Evolutionary conservation across 2,113 vertebrate species (phyloP).

Genomic region (human (Homo sapiens)): DNA sequence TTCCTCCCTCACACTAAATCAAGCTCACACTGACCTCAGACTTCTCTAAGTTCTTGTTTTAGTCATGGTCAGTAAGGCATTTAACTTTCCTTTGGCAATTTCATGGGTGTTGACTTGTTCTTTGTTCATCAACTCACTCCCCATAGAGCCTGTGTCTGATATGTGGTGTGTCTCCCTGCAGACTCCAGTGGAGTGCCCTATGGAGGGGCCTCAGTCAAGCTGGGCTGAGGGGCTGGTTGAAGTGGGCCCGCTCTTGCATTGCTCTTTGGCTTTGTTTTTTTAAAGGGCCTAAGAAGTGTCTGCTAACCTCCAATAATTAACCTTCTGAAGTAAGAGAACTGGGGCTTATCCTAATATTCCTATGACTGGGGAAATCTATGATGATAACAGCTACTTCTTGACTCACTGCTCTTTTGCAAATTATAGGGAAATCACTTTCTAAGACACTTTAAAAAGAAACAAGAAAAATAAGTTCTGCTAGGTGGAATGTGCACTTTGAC

Average conservation of each 20-base stretch:
- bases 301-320: too few species aligned
- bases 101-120: background rate
- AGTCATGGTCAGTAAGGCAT: background rate
- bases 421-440: too few species aligned
- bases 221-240: background rate
- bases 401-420: background rate
- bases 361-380: too few species aligned
- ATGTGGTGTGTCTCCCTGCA: fast-evolving
- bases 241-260: fast-evolving
- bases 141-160: fast-evolving
- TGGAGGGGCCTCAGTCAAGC: too few species aligned
- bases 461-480: background rate
- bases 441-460: too few species aligned
- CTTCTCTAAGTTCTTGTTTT: fast-evolving
- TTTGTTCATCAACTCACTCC: background rate
- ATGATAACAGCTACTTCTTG: background rate
- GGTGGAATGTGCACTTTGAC: background rate
- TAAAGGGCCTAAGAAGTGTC: background rate
- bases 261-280: background rate
- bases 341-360: background rate
- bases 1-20: fast-evolving
- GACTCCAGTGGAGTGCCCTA: background rate
- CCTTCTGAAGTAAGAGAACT: background rate
- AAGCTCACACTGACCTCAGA: fast-evolving
- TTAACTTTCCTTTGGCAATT: background rate